Conservation (phyloP, 2,797 vertebrate species). For the Anableps anableps region DNA sequence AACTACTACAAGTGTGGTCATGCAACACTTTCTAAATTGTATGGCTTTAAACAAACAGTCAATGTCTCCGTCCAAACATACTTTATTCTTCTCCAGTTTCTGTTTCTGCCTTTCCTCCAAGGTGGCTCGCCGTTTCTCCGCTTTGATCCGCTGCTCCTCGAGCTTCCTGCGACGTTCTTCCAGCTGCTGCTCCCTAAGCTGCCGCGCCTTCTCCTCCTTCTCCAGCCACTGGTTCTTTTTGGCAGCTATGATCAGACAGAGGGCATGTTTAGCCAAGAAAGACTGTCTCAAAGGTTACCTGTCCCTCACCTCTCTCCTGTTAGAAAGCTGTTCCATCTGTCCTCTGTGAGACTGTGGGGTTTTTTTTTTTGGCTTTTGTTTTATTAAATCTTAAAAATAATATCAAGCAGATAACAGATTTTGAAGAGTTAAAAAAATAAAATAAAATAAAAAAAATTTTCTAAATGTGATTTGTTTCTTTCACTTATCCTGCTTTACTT, state of each 20-base stretch:
- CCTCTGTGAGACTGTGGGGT: background rate
- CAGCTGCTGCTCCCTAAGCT: slow-evolving; percentile 92
- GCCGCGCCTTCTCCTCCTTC: slow-evolving; percentile 93
- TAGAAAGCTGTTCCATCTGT: background rate
- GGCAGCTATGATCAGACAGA: slow-evolving; percentile 79
- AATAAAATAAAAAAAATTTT: background rate
- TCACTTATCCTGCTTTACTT: slow-evolving; percentile 1
- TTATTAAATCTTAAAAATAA: background rate
- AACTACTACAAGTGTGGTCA: background rate
- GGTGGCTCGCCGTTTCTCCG: slow-evolving; percentile 87
- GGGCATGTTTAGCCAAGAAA: background rate
- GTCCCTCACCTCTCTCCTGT: background rate
- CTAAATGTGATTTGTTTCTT: slow-evolving; percentile 7
- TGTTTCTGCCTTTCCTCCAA: slow-evolving; percentile 94
- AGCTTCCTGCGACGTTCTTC: slow-evolving; percentile 90
- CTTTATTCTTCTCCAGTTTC: slow-evolving; percentile 97
- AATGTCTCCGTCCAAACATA: slow-evolving; percentile 52
- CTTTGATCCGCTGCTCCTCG: slow-evolving; percentile 91
- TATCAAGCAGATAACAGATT: slow-evolving; percentile 2
- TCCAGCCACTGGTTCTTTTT: slow-evolving; percentile 96
- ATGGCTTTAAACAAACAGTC: background rate
- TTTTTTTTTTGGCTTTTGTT: background rate
- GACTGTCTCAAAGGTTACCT: background rate
- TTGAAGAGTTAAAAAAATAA: background rate
- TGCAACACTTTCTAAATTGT: background rate